Percentiles rank a stretch among this genome's conserved stretches.
Evolutionary conservation across 2,888 invertebrate genomes (phyloP).

Genomic region (Kuschelorhynchus macadamiae): DNA sequence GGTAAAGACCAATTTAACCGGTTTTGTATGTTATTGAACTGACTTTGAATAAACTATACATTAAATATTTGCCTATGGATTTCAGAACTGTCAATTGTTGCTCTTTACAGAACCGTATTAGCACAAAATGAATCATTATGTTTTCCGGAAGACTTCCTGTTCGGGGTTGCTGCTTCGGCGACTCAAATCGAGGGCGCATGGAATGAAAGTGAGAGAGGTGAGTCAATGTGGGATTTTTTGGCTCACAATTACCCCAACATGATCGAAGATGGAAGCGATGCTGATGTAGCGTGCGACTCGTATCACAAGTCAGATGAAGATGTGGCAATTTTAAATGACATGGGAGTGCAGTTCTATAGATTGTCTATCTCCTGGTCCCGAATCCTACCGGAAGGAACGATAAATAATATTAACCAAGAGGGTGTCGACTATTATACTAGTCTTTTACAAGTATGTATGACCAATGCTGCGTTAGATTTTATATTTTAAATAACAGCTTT

Average conservation of each 20-base stretch:
- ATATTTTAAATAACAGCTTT: too few species aligned
- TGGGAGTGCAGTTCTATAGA: slow-evolving; percentile 75
- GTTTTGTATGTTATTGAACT: too few species aligned
- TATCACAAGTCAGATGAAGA: slow-evolving; percentile 78
- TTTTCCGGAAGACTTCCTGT: slow-evolving; percentile 74
- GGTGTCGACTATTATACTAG: slow-evolving; percentile 50
- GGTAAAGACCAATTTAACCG: too few species aligned
- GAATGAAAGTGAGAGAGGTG: slow-evolving; percentile 51
- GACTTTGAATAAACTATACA: too few species aligned
- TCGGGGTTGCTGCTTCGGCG: slow-evolving; percentile 75
- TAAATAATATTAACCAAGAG: slow-evolving; percentile 44
- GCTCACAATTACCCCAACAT: slow-evolving; percentile 65
- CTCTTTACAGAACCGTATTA: too few species aligned
- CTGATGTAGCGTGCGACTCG: slow-evolving; percentile 79
- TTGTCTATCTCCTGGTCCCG: slow-evolving; percentile 85
- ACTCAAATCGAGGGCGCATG: slow-evolving; percentile 76
- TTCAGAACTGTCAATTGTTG: too few species aligned
- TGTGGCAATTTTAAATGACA: slow-evolving; percentile 74
- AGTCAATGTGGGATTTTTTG: slow-evolving; percentile 11
- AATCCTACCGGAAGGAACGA: slow-evolving; percentile 78
- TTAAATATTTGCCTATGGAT: too few species aligned
- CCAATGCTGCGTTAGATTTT: too few species aligned
- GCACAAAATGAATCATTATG: too few species aligned
- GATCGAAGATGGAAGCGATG: slow-evolving; percentile 73
- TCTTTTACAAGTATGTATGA: slow-evolving; percentile 46